A percentile compares a stretch with the other conserved stretches of the same genome.
phyloP scores from a whole-genome alignment of 53 echinoderm and acorn worm species.

The Holothuria scabra region DNA sequence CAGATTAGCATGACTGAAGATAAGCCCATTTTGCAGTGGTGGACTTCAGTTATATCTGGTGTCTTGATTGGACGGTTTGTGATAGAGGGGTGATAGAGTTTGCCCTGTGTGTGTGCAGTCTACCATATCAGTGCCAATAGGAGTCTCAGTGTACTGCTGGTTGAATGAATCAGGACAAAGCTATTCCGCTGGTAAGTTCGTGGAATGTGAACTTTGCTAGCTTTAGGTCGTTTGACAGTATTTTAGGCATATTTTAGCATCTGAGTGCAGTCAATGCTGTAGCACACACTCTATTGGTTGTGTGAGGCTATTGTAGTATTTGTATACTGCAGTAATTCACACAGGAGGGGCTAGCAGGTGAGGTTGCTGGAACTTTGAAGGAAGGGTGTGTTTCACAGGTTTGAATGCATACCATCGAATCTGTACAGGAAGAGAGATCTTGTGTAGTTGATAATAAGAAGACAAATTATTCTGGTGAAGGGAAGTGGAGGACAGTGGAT shows the following conservation, averaged over 20 bases:
- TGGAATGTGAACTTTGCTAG: conserved; percentile 32
- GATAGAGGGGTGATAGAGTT: conserved; percentile 4
- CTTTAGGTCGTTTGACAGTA: conserved; percentile 33
- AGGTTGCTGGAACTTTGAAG: neutral
- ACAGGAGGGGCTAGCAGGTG: conserved; percentile 22
- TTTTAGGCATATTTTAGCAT: conserved; percentile 42
- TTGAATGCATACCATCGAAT: no score
- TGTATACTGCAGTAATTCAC: conserved; percentile 21
- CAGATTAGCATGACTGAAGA: conserved; percentile 7
- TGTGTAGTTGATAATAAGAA: no score
- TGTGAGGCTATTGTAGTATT: neutral
- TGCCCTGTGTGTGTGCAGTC: conserved; percentile 10
- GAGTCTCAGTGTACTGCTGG: conserved; percentile 8
- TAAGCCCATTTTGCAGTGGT: conserved; percentile 33
- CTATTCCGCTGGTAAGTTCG: conserved; percentile 31
- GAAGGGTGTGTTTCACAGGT: neutral
- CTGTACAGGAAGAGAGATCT: no score
- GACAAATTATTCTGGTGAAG: no score
- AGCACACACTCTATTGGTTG: conserved; percentile 13
- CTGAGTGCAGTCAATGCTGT: neutral
- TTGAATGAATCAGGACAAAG: conserved; percentile 36
- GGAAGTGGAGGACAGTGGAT: no score
- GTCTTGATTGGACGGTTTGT: conserved; percentile 21
- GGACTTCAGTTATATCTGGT: conserved; percentile 1
- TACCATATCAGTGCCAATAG: conserved; percentile 26